Percentiles rank a stretch among this genome's conserved stretches.
phyloP scores from a whole-genome alignment of 2,888 invertebrate genomes.

The Tipula unca region DNA sequence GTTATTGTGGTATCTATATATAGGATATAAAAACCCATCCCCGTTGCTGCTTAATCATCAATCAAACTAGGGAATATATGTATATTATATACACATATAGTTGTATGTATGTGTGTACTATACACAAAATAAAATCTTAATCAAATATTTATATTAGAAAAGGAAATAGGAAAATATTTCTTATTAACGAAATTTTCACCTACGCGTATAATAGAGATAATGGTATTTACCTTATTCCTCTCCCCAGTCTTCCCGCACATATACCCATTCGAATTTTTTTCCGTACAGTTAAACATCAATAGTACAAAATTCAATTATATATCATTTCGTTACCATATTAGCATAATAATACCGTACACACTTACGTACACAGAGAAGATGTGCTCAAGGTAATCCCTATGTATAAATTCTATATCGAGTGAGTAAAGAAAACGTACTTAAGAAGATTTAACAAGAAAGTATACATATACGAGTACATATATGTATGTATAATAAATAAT shows the following conservation, averaged over 20 bases:
- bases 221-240: not conserved
- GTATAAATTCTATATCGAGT: not conserved
- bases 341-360: not conserved
- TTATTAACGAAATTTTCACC: conserved; percentile 4
- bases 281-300: not conserved
- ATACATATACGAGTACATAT: too few relatives aligned
- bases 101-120: too few relatives aligned
- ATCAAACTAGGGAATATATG: not conserved
- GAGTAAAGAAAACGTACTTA: not conserved
- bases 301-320: not conserved
- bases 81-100: not conserved
- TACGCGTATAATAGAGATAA: not conserved
- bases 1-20: not conserved
- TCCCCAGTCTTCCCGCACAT: not conserved
- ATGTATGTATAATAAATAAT: not conserved
- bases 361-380: not conserved
- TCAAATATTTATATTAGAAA: not conserved
- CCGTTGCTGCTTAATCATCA: not conserved
- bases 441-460: not conserved
- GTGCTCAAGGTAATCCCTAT: not conserved
- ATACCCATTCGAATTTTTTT: not conserved
- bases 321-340: not conserved
- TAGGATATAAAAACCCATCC: not conserved
- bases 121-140: not conserved
- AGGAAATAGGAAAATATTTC: not conserved